phyloP scores from a whole-genome alignment of 2,113 vertebrate species.

The Pygoscelis antarcticus region DNA sequence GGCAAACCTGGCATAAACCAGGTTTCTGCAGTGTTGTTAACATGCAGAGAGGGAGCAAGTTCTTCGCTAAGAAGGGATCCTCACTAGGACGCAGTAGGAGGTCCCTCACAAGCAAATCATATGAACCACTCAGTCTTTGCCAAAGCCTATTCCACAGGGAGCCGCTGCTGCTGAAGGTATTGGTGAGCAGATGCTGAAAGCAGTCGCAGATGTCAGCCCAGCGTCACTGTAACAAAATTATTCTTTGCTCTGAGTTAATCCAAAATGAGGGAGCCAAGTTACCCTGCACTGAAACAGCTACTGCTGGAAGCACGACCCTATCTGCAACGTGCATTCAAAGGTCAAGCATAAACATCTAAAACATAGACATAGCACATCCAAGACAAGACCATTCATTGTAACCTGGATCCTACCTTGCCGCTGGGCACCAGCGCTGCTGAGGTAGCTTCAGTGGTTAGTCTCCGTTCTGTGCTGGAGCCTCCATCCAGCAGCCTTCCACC shows the following conservation, averaged over 20 bases:
- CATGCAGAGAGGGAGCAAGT: background rate
- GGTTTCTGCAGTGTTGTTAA: background rate
- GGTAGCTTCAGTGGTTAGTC: background rate
- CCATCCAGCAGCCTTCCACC: background rate
- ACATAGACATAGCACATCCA: rapidly evolving
- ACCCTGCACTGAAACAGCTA: background rate
- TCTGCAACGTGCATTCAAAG: background rate
- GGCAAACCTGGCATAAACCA: background rate
- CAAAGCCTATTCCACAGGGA: background rate
- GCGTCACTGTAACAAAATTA: background rate
- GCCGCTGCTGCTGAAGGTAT: background rate
- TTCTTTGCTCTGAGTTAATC: background rate
- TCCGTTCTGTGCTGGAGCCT: background rate
- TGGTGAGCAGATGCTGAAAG: background rate
- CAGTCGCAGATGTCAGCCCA: background rate
- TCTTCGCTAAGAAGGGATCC: background rate
- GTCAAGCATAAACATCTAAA: background rate
- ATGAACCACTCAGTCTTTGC: background rate
- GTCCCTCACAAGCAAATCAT: background rate
- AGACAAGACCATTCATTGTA: background rate
- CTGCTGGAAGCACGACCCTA: background rate
- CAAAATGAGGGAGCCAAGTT: background rate
- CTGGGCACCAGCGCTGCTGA: background rate
- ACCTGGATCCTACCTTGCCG: background rate
- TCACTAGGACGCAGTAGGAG: background rate